Base-by-base conservation (phyloP, 2,888 invertebrate species). In the Lacanobia wlatinum region DNA sequence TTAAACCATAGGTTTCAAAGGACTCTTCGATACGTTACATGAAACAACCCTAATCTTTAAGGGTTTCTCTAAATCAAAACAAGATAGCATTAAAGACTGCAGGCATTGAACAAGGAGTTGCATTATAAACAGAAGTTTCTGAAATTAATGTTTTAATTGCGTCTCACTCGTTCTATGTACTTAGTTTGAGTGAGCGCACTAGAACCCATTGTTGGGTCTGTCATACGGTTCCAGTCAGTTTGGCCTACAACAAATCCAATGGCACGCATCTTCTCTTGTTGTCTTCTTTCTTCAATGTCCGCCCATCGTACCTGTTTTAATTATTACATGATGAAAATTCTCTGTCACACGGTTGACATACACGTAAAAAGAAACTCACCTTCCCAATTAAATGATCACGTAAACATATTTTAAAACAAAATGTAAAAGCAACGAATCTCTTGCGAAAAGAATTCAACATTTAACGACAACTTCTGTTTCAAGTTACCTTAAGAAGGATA, bases 241-340 rank as follows among this genome's bases (percentile, higher is more conserved):
- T 99, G 99, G 1, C 99, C 99, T 75, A 99, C 99, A 66, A 99
- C 99, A 96, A 99, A 99, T 34, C 99, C 99, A 80, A 99, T 98
- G 40, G 98, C 99, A 66, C 99, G 97, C 97, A 99, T 98, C 96
- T 99, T 98, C 92, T 98, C 98, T 95, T 99, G 99, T 89, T 98
- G 96, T 88, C 98, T 98, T 90, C 98, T 97, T 94, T 99, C 99
- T 96, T 99, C 99, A 90, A 99, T 97, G 95, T 99, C 99, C 64
- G 99, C 99, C 99, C 99, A 99, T 88, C 99, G 98, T 87, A 99
- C 99, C 99, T 99, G 95, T 95, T 94, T 93, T 90, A 95, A 94
- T 90, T 90, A 94, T 88, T 92, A 93, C 77, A 91, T 90, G 92
- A 94, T 95, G 88, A 94, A 94, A 92, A 91, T 87, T 88, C 89